A percentile compares a stretch with the other conserved stretches of the same genome.
Conservation (phyloP, 2,888 invertebrate genomes). For the Trissolcus brochymenae region DNA sequence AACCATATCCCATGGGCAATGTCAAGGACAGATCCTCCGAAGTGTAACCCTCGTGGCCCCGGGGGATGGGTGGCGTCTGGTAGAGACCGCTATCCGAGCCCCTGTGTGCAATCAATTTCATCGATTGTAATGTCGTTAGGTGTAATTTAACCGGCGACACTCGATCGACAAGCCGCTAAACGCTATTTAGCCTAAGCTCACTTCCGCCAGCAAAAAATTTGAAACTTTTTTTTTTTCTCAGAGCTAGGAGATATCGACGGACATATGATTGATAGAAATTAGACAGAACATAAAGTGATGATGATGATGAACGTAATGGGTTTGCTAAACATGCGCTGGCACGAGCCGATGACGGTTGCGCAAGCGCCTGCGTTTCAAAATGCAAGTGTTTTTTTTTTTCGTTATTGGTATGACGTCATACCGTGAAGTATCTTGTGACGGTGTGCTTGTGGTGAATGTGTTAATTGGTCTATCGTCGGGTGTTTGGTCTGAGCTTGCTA, state of each 20-base stretch:
- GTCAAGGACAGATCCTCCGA: slow-evolving; percentile 79
- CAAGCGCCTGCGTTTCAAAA: slow-evolving; percentile 52
- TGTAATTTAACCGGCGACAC: slow-evolving; percentile 17
- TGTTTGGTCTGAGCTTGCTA: slow-evolving; percentile 75
- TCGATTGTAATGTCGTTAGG: slow-evolving; percentile 18
- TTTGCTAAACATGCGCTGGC: slow-evolving; percentile 45
- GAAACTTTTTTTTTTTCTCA: slow-evolving; percentile 8
- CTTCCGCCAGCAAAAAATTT: slow-evolving; percentile 35
- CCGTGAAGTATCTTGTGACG: slow-evolving; percentile 73
- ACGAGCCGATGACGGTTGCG: slow-evolving; percentile 45
- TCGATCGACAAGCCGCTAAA: slow-evolving; percentile 45
- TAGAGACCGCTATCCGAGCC: slow-evolving; percentile 80
- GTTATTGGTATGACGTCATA: slow-evolving; percentile 62
- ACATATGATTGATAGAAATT: slow-evolving; percentile 1
- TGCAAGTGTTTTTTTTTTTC: slow-evolving; percentile 45
- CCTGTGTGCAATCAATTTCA: slow-evolving; percentile 75
- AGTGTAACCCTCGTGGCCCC: slow-evolving; percentile 79
- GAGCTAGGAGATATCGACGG: slow-evolving; percentile 25
- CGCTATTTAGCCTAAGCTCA: slow-evolving; percentile 50
- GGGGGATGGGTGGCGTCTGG: slow-evolving; percentile 79
- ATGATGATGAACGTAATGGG: slow-evolving; percentile 16
- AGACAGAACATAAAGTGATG: slow-evolving; percentile 24
- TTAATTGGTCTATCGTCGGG: slow-evolving; percentile 75
- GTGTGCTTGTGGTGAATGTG: slow-evolving; percentile 73
- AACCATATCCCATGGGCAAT: slow-evolving; percentile 75